Evolutionary conservation across 2,797 vertebrate species (phyloP).

Genomic region (Clarias pachynema): DNA sequence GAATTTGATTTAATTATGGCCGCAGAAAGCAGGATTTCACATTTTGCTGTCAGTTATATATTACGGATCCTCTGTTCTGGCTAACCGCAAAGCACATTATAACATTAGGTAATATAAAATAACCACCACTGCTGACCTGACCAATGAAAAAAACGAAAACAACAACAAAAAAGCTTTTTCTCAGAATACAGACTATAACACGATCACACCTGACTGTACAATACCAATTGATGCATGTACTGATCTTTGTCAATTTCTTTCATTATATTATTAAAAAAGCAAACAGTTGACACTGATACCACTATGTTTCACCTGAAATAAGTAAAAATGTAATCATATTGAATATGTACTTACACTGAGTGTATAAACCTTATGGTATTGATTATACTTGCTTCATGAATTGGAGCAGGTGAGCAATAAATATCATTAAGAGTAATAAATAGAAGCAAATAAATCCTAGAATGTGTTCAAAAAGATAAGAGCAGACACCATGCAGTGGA

Average conservation of each 20-base stretch:
- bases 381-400: background rate
- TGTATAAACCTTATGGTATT: background rate
- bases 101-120: slow-evolving; percentile 11
- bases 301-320: background rate
- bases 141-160: background rate
- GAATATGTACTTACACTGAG: background rate
- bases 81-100: slow-evolving; percentile 13
- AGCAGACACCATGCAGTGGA: background rate
- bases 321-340: background rate
- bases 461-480: background rate
- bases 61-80: slow-evolving; percentile 3
- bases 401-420: background rate
- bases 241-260: background rate
- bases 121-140: background rate
- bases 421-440: background rate
- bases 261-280: background rate
- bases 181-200: background rate
- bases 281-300: background rate
- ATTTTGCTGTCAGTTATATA: slow-evolving; percentile 13
- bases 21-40: slow-evolving; percentile 27
- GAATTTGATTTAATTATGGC: slow-evolving; percentile 29
- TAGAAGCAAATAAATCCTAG: background rate
- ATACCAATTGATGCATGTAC: background rate
- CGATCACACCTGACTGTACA: background rate
- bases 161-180: background rate